Conservation (phyloP, 2,888 invertebrate species). For the Morpho deidamia region DNA sequence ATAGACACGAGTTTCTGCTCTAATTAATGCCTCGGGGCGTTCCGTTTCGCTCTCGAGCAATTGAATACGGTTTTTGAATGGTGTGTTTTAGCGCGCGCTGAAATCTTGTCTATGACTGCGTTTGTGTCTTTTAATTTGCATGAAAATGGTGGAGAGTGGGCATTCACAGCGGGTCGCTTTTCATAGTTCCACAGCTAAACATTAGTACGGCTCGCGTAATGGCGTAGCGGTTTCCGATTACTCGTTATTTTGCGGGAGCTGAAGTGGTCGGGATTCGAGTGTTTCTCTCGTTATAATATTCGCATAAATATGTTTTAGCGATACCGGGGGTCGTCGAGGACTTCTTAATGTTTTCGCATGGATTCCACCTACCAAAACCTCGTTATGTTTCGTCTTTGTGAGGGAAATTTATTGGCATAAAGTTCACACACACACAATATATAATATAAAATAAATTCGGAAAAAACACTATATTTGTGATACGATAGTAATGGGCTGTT, state of each 20-base stretch:
- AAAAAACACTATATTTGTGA: too few relatives aligned
- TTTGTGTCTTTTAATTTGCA: constrained; percentile 76
- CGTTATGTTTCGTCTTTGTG: constrained; percentile 26
- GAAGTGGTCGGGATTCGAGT: constrained; percentile 40
- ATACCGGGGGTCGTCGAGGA: constrained; percentile 36
- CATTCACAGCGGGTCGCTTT: constrained; percentile 52
- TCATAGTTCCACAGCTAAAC: constrained; percentile 49
- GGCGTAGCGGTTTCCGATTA: constrained; percentile 52
- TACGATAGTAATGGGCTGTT: too few relatives aligned
- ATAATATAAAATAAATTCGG: too few relatives aligned
- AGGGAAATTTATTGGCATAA: too few relatives aligned
- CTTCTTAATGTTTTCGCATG: constrained; percentile 62
- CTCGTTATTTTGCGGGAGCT: constrained; percentile 50
- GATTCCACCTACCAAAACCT: constrained; percentile 53
- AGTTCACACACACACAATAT: too few relatives aligned
- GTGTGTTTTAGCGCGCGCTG: constrained; percentile 65
- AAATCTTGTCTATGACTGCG: constrained; percentile 58
- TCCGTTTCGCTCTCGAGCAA: constrained; percentile 66
- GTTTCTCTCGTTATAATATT: constrained; percentile 65
- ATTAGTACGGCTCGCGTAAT: constrained; percentile 38
- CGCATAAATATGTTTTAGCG: constrained; percentile 70
- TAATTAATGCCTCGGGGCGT: constrained; percentile 78
- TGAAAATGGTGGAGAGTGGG: constrained; percentile 69
- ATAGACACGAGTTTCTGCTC: constrained; percentile 70
- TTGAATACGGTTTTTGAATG: constrained; percentile 69